Conservation (phyloP, 2,888 invertebrate genomes). For the Axea sp. region DNA sequence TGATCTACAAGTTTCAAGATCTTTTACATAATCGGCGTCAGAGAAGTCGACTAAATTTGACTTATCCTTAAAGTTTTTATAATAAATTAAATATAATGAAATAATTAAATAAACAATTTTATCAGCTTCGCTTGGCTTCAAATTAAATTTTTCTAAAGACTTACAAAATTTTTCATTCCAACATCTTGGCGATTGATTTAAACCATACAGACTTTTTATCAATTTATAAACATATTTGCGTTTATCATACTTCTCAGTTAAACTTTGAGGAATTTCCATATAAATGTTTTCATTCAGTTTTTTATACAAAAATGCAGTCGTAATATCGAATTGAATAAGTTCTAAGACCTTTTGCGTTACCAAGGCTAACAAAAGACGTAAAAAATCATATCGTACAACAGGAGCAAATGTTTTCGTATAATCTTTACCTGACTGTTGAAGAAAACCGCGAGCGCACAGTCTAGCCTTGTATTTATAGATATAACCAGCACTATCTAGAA, state of each 20-base stretch:
- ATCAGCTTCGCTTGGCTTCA: slow-evolving; percentile 34
- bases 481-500: slow-evolving; percentile 44
- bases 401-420: too few relatives aligned
- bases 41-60: slow-evolving; percentile 22
- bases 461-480: slow-evolving; percentile 41
- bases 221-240: slow-evolving; percentile 38
- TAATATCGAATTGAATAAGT: slow-evolving; percentile 53
- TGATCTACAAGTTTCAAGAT: slow-evolving; percentile 28
- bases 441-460: slow-evolving; percentile 49
- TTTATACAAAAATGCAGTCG: too few relatives aligned
- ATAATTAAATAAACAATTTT: slow-evolving; percentile 44
- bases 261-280: too few relatives aligned
- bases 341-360: slow-evolving; percentile 46
- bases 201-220: slow-evolving; percentile 50
- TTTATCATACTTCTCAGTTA: too few relatives aligned
- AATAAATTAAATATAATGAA: slow-evolving; percentile 39
- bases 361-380: slow-evolving; percentile 52
- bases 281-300: too few relatives aligned
- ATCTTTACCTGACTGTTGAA: slow-evolving; percentile 26
- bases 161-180: slow-evolving; percentile 46
- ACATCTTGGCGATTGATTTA: slow-evolving; percentile 55
- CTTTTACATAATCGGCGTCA: slow-evolving; percentile 55
- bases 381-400: slow-evolving; percentile 57
- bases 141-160: slow-evolving; percentile 23
- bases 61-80: slow-evolving; percentile 1